Percentiles rank a stretch among this genome's conserved stretches.
These are phyloP conservation scores for Molossus alvarezi DNA, from an alignment of 2,797 vertebrate genomes.

Conservation along the genomic window DNA sequence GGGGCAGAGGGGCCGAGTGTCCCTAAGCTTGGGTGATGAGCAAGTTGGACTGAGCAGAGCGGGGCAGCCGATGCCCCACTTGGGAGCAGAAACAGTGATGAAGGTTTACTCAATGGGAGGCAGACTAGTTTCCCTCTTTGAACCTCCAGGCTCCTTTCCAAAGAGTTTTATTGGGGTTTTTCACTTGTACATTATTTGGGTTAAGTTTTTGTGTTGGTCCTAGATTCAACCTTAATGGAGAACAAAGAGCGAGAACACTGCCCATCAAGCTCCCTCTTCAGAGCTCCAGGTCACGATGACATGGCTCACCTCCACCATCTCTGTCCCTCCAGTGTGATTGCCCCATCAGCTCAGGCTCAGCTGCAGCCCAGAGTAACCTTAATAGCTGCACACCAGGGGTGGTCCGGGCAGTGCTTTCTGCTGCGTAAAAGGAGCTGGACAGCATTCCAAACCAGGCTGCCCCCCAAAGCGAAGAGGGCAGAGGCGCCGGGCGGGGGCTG, in stretches of 20 bases:
- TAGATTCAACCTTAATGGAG: neutral
- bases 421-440: neutral
- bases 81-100: neutral
- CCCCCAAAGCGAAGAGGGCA: neutral
- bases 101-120: neutral
- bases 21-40: neutral
- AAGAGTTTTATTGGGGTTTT: conserved; percentile 70
- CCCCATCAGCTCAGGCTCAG: neutral
- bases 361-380: neutral
- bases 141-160: conserved; percentile 10
- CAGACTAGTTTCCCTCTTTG: neutral
- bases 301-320: neutral
- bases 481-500: accelerated
- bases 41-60: neutral
- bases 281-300: neutral
- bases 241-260: neutral
- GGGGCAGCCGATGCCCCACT: neutral
- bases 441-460: neutral
- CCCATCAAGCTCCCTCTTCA: neutral
- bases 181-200: neutral
- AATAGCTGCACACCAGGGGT: neutral
- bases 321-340: neutral
- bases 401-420: no score
- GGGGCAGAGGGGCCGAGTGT: neutral
- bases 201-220: neutral